These are phyloP conservation scores for Cotesia typhae DNA, from an alignment of 1,140 invertebrate species.

Conservation along the genomic window DNA sequence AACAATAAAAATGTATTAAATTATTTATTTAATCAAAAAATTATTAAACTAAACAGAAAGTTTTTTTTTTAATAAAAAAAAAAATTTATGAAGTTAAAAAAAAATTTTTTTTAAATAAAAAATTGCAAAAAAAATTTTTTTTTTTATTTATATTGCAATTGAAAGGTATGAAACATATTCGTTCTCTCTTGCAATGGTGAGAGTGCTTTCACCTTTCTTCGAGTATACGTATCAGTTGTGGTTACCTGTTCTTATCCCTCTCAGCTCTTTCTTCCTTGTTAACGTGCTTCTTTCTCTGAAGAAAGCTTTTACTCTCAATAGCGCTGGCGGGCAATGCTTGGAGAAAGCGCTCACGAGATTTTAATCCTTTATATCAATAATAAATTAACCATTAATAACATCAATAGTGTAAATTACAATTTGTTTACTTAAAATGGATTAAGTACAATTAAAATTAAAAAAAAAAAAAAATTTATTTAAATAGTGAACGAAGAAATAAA, in stretches of 20 bases:
- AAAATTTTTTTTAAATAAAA: no score
- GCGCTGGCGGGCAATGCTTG: slow-evolving; percentile 51
- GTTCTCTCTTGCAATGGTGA: slow-evolving; percentile 47
- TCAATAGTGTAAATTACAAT: no score
- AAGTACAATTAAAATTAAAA: no score
- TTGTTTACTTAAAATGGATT: no score
- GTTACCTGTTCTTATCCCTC: slow-evolving; percentile 28
- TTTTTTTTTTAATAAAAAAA: no score
- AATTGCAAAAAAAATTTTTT: no score
- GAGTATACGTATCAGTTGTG: slow-evolving; percentile 41
- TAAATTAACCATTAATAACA: not conserved
- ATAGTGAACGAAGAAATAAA: no score
- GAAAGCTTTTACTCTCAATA: slow-evolving; percentile 65
- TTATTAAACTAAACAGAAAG: no score
- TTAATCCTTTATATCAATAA: not conserved
- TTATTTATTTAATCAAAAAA: no score
- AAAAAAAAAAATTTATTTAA: no score
- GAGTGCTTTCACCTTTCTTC: slow-evolving; percentile 67
- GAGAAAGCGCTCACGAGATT: slow-evolving; percentile 54
- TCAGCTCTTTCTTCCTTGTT: slow-evolving; percentile 42
- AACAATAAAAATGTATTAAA: no score
- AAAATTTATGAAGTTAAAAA: no score
- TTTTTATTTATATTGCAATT: not conserved
- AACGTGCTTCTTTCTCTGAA: slow-evolving; percentile 44
- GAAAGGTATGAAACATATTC: not conserved